These are phyloP conservation scores for Pogonocherus hispidulus DNA, from an alignment of 2,888 invertebrate species.

Conservation along the genomic window DNA sequence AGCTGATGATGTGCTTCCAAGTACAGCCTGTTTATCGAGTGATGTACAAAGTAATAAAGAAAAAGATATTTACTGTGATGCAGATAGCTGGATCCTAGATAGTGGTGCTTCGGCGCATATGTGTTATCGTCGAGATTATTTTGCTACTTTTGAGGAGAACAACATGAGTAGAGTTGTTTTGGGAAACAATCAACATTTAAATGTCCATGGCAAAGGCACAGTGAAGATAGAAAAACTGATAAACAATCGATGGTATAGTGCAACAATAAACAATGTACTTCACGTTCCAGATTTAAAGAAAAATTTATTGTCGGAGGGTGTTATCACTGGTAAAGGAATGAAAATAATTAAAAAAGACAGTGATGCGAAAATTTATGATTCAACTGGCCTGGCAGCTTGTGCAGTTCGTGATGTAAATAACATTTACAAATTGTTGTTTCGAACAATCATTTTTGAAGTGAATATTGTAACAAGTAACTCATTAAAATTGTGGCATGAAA, in stretches of 20 bases:
- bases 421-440: neutral
- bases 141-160: neutral
- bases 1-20: neutral
- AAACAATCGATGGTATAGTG: neutral
- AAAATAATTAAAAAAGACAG: conserved; percentile 49
- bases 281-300: conserved; percentile 45
- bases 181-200: neutral
- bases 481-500: neutral
- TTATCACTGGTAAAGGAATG: conserved; percentile 52
- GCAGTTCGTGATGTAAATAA: neutral
- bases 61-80: neutral
- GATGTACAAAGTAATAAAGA: neutral
- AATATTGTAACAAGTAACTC: neutral
- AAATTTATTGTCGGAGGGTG: conserved; percentile 49
- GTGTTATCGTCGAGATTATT: neutral
- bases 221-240: neutral
- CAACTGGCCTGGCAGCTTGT: neutral
- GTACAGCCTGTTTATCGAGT: neutral
- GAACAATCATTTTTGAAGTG: neutral
- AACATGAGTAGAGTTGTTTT: neutral
- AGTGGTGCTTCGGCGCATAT: no score
- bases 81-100: neutral
- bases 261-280: neutral
- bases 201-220: neutral
- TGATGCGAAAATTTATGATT: neutral